These are phyloP conservation scores for Cryptops parisi DNA, from an alignment of 2,888 invertebrate species.

Conservation along the genomic window DNA sequence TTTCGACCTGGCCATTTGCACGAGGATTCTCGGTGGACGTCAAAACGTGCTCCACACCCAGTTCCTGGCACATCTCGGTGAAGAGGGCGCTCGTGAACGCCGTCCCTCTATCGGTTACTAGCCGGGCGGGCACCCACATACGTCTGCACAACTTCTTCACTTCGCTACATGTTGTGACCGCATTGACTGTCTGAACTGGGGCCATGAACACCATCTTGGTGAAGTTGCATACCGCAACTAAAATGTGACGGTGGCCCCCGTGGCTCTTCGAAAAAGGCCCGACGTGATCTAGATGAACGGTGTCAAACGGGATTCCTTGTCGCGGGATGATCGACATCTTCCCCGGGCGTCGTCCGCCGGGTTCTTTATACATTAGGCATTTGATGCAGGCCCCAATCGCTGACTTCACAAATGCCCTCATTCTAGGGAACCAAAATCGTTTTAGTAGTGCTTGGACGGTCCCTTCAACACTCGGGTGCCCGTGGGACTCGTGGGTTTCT, in stretches of 20 bases:
- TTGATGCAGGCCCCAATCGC: neutral
- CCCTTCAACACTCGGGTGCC: neutral
- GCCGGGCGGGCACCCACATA: no score
- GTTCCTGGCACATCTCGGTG: no score
- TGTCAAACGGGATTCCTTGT: neutral
- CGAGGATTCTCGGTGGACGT: no score
- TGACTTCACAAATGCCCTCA: neutral
- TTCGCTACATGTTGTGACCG: no score
- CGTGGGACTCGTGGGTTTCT: neutral
- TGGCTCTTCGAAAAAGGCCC: neutral
- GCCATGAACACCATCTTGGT: neutral
- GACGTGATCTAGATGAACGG: neutral
- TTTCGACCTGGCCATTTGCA: no score
- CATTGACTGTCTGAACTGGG: no score
- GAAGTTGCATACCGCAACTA: neutral
- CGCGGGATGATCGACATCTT: neutral
- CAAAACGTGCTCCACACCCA: no score
- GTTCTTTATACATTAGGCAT: neutral
- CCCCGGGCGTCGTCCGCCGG: neutral
- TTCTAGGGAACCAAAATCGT: conserved; percentile 4
- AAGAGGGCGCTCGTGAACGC: no score
- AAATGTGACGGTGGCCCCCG: neutral
- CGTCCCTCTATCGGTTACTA: no score
- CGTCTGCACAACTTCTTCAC: no score
- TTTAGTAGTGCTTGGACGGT: neutral